Evolutionary conservation across 2,113 vertebrate species (phyloP), one percentile per base, ranked within the genome.

Genomic region (Leptobrachium ailaonicum): DNA sequence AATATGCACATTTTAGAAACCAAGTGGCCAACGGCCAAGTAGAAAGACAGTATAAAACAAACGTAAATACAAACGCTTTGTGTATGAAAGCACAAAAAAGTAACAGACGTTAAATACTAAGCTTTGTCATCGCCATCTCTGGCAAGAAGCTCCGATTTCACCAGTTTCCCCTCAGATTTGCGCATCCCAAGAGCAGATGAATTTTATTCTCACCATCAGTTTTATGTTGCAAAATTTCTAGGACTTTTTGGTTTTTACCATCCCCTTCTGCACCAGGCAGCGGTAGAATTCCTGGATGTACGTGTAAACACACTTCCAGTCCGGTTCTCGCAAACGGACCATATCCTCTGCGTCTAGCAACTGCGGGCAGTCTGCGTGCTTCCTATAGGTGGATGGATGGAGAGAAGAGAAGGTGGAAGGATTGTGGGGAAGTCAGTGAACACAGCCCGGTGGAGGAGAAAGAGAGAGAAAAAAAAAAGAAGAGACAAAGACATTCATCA

Each of bases 281-380:
- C 97, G 94, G 96, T 99, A 99, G 95, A 97, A 98, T 90, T 99
- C 98, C 94, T 99, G 98, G 94, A 99, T 95, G 94, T 99, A 99
- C 90, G 98, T 99, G 95, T 99, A 99, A 90, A 99, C 98, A 93
- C 98, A 99, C 96, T 99, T 99, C 98, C 98, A 99, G 92, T 99
- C 98, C 0, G 97, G 98, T 90, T 99, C 98, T 80, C 96, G 95
- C 95, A 99, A 95, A 94, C 96, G 96, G 93, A 99, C 97, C 97
- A 99, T 99, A 95, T 99, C 98, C 89, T 99, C 98, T 92, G 97
- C 96, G 82, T 99, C 97, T 94, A 99, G 92, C 92, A 99, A 95
- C 94, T 97, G 96, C 6, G 98, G 96, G 92, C 97, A 98, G 92
- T 98, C 97, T 83, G 94, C 94, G 92, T 97, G 95, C 87, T 93